Evolutionary conservation across 23 tunicate genomes (phyloP), one percentile per base, ranked within the genome.

Genomic region (Halocynthia roretzi): DNA sequence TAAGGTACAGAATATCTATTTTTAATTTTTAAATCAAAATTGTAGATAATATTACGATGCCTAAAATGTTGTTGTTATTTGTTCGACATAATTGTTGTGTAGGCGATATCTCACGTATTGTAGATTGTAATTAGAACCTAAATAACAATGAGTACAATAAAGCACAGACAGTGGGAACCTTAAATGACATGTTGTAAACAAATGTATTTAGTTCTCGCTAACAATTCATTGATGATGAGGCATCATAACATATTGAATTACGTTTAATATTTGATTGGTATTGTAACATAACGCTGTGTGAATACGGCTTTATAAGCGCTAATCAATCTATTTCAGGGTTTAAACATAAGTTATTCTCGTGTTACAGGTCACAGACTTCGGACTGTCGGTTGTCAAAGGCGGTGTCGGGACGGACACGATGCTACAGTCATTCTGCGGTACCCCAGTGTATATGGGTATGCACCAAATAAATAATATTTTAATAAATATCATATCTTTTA

Each of bases 361-460:
- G 51, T 78, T 80, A 53, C 86, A 90, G 96, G 68, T 90, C 53
- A 85, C 97, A 18, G 97, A 91, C 69, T 91, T 91, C 54, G 97
- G 97, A 19, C 72, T 91, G 62, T 91, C 97, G 6, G 97, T 91
- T 62, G 97, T 81, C 66, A 91, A 81, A 71, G 95, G 87, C 7
- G 95, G 95, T 11, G 86, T 77, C 58, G 97, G 97, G 20, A 84
- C 86, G 22, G 90, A 85, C 9, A 72, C 90, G 44, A 80, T 91
- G 91, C 78, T 91, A 12, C 90, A 91, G 58, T 78, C 90, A 8
- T 81, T 89, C n/a, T 91, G 97, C 56, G 97, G 97, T 8, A 91
- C 97, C 54, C 97, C 97, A 21, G 97, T 91, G 17, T 91, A 91
- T 77, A 91, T 91, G 97, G 96, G 96, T 84, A 54, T 73, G 90